These are phyloP conservation scores for Agonopterix subpropinquella DNA, from an alignment of 2,888 invertebrate species.

Conservation along the genomic window DNA sequence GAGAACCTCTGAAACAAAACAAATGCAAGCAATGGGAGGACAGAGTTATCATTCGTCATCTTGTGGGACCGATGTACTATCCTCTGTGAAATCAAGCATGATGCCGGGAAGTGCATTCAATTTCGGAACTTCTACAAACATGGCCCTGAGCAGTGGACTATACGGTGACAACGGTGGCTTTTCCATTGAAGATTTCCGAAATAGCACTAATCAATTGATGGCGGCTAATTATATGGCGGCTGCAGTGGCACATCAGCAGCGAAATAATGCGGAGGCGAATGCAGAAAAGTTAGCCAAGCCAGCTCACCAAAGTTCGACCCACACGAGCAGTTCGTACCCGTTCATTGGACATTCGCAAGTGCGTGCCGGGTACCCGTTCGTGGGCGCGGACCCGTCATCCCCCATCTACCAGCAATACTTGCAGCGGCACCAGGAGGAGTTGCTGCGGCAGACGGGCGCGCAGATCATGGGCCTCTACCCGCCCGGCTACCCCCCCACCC, in stretches of 20 bases:
- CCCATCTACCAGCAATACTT: constrained; percentile 85
- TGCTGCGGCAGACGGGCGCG: constrained; percentile 75
- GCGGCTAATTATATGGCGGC: constrained; percentile 70
- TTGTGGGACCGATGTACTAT: constrained; percentile 66
- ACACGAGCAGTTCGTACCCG: constrained; percentile 67
- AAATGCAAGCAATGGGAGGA: constrained; percentile 46
- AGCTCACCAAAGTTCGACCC: constrained; percentile 62
- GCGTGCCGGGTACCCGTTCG: constrained; percentile 78
- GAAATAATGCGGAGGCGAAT: constrained; percentile 41
- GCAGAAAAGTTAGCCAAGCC: constrained; percentile 64
- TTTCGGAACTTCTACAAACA: constrained; percentile 82
- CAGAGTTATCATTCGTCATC: constrained; percentile 76
- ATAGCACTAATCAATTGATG: constrained; percentile 76
- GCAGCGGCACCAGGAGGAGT: constrained; percentile 77
- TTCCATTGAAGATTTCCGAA: constrained; percentile 79
- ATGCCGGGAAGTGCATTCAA: constrained; percentile 91
- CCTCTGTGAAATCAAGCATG: constrained; percentile 72
- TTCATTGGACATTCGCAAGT: constrained; percentile 78
- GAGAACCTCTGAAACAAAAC: constrained; percentile 44
- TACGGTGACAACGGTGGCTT: constrained; percentile 81
- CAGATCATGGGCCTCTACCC: constrained; percentile 80
- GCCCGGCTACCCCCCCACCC: constrained; percentile 76
- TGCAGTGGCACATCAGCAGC: constrained; percentile 63
- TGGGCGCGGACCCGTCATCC: constrained; percentile 77
- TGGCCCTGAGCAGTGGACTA: constrained; percentile 72